These are phyloP conservation scores for Barbus barbus DNA, from an alignment of 2,113 vertebrate genomes.

Conservation along the genomic window DNA sequence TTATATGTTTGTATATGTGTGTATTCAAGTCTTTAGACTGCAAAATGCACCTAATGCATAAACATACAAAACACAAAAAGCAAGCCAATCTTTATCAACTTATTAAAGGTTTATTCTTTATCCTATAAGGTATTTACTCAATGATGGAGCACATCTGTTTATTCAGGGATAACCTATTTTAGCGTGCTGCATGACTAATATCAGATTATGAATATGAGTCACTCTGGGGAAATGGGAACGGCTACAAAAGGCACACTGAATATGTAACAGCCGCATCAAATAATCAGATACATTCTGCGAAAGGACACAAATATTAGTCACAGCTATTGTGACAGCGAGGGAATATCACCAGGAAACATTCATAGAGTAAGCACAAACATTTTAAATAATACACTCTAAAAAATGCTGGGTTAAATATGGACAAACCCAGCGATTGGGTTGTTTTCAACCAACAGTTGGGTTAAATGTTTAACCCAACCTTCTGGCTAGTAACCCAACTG, in stretches of 20 bases:
- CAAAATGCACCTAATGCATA: not conserved
- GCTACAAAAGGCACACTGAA: constrained; percentile 27
- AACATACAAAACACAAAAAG: not conserved
- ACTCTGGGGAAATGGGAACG: constrained; percentile 14
- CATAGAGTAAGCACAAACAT: not conserved
- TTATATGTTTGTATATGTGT: not conserved
- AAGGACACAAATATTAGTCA: constrained; percentile 35
- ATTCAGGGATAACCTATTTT: constrained; percentile 9
- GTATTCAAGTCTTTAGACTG: too few species aligned
- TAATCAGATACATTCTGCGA: constrained; percentile 17
- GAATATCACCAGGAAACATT: constrained; percentile 10
- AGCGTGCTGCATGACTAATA: constrained; percentile 23
- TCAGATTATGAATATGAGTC: constrained; percentile 39
- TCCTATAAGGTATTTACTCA: constrained; percentile 20
- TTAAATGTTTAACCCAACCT: too few species aligned
- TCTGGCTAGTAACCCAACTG: too few species aligned
- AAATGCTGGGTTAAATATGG: too few species aligned
- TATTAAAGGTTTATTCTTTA: constrained; percentile 7
- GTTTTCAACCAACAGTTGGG: too few species aligned
- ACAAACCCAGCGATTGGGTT: too few species aligned
- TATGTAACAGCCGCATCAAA: constrained; percentile 25
- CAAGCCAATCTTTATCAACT: constrained; percentile 14
- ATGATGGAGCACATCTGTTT: constrained; percentile 24
- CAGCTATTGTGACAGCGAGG: not conserved
- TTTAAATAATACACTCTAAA: too few species aligned